A percentile compares a stretch with the other conserved stretches of the same genome.
phyloP scores from a whole-genome alignment of 2,888 invertebrate species.

The Sarcophaga carnaria region DNA sequence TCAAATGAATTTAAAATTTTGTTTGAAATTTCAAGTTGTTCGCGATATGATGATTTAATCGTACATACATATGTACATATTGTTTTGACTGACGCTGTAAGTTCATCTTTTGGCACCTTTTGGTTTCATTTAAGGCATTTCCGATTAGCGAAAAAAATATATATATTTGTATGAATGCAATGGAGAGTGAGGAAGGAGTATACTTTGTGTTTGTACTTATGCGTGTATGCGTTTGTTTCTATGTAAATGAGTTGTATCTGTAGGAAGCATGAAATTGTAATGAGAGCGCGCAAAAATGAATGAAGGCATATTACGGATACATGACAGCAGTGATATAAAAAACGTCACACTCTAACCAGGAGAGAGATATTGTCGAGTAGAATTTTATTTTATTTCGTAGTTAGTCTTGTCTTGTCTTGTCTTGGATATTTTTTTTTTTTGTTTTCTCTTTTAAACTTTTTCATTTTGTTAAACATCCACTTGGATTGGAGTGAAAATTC shows the following conservation, averaged over 20 bases:
- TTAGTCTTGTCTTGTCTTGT: no score
- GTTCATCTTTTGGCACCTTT: not conserved
- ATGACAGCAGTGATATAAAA: slow-evolving; percentile 33
- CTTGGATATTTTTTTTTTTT: no score
- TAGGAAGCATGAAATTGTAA: slow-evolving; percentile 21
- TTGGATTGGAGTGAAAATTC: not conserved
- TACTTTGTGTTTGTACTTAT: not conserved
- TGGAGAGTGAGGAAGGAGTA: not conserved
- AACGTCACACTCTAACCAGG: slow-evolving; percentile 19
- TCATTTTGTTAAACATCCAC: slow-evolving; percentile 1
- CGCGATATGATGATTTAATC: no score
- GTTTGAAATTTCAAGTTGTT: no score
- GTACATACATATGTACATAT: no score
- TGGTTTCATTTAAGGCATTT: slow-evolving; percentile 24
- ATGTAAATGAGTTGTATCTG: not conserved
- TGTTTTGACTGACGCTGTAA: not conserved
- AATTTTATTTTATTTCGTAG: slow-evolving; percentile 6
- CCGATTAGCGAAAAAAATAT: slow-evolving; percentile 39
- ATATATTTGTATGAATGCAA: not conserved
- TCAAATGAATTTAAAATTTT: no score
- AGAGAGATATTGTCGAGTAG: not conserved
- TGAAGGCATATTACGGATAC: slow-evolving; percentile 18
- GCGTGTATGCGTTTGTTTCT: not conserved
- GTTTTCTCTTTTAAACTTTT: not conserved
- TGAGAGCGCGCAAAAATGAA: slow-evolving; percentile 26